Percentiles rank a stretch among this genome's conserved stretches.
These are phyloP conservation scores for Sarcophaga bullata DNA, from an alignment of 1,140 invertebrate genomes.

Conservation along the genomic window DNA sequence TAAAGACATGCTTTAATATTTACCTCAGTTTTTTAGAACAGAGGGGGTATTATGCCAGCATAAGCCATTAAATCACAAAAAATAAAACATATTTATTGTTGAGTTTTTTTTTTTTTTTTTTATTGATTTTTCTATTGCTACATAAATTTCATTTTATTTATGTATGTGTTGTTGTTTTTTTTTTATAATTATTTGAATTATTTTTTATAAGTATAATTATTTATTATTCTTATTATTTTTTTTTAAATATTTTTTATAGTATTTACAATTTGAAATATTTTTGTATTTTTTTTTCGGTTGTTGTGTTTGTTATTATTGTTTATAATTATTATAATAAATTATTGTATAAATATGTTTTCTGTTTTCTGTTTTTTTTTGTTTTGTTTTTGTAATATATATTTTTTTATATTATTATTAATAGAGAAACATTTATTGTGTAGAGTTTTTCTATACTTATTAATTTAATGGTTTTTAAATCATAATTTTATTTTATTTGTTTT, in stretches of 20 bases:
- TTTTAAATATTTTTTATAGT: slow-evolving; percentile 25
- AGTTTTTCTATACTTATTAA: not conserved
- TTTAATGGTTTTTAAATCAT: not conserved
- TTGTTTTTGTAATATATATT: slow-evolving; percentile 16
- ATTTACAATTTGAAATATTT: slow-evolving; percentile 37
- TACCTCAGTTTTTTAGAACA: too few species aligned
- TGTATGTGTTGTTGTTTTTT: not conserved
- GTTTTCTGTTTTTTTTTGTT: not conserved
- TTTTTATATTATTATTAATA: slow-evolving; percentile 19
- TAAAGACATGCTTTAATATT: too few species aligned
- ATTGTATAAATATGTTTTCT: slow-evolving; percentile 19
- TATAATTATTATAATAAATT: not conserved
- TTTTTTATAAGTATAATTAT: slow-evolving; percentile 12
- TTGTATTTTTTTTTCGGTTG: slow-evolving; percentile 10
- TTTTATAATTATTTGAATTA: not conserved
- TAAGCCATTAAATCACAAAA: not conserved
- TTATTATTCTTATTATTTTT: not conserved
- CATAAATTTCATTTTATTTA: slow-evolving; percentile 40
- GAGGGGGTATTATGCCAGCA: too few species aligned
- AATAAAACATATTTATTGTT: not conserved
- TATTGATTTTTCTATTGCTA: slow-evolving; percentile 31
- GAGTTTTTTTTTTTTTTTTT: not conserved
- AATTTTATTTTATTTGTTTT: not conserved
- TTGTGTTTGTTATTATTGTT: not conserved
- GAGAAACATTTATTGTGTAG: slow-evolving; percentile 9